Evolutionary conservation across 1,140 invertebrate genomes (phyloP), one percentile per base, ranked within the genome.

Genomic region (Tribolium madens): DNA sequence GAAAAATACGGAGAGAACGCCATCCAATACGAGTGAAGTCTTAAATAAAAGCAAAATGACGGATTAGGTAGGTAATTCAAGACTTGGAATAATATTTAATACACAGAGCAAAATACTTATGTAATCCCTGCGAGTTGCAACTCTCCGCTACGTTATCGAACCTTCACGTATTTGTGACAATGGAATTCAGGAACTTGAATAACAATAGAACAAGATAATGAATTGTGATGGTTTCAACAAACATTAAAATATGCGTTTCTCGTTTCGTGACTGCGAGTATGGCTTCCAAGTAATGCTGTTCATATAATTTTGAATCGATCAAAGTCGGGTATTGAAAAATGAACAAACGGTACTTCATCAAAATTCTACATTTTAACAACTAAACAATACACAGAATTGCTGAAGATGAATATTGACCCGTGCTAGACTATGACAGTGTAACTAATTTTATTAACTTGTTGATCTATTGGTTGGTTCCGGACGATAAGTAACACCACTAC

Each of bases 191-290:
- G 57, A 64, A 64, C 57, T 64, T 33, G 57, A 64, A 64, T 12
- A 64, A 64, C 57, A 64, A 64, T 64, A 33, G 57, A 13, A 64
- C 57, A 57, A 57, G 52, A 57, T 57, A 57, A 57, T 57, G 52
- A 57, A 57, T 57, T 17, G 17, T 57, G 52, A 57, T 57, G 52
- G 52, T 33, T 64, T 31, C 57, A 33, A 14, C 57, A 64, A 64
- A 64, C 57, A 31, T 33, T 64, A 64, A 64, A 64, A 64, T 64
- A 64, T 64, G 57, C 57, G 36, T 33, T 64, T 64, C 21, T 33
- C 21, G 57, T 64, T 33, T 14, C 57, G 31, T 57, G 36, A 42
- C 36, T 42, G 7, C n/a, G 36, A n/a, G 36, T 42, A 2, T 9
- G 36, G 36, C 9, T 9, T 42, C 36, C n/a, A n/a, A 31, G n/a